Evolutionary conservation across 2,888 invertebrate species (phyloP), one percentile per base, ranked within the genome.

Genomic region (Tineola bisselliella): DNA sequence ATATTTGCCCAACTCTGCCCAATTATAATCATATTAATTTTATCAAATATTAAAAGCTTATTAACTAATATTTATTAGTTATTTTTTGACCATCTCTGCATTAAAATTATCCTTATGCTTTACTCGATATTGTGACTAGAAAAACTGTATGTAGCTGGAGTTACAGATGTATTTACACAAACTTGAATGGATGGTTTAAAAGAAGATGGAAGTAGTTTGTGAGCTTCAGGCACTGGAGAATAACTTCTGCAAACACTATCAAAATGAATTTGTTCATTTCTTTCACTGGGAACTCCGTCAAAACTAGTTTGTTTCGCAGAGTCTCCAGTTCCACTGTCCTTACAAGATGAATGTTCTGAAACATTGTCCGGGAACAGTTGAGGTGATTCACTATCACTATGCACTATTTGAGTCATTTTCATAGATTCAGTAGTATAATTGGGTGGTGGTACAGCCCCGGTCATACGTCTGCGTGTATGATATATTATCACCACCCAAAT

Each of bases 401-500:
- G 81, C 73, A 86, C 84, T 64, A 84, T 77, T 77, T 82, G 83
- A 68, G 82, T 84, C 84, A 84, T 83, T 77, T 83, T 84, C 67
- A 82, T 80, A 73, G 75, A 78, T 72, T 86, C 84, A 65, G 84
- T 73, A 64, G 84, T 81, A 73, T 76, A 88, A 58, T 77, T 78
- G 63, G 79, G 83, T 59, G 59, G 11, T 2, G 59, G 59, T 65
- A 88, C 82, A 61, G 87, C 76, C 63, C 87, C 80, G 57, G 88
- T 87, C 77, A 89, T 84, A 33, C 90, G 89, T 77, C 92, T 91
- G 64, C 94, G 88, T 4, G 95, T 94, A 72, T 94, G 93, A 77
- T 95, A 95, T 69, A 96, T 95, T 64, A 96, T 94, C 61, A 95
- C 92, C 59, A 96, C 95, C 96, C 97, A 97, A 61, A 96, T 91